Conservation (phyloP, 2,888 invertebrate genomes). For the Leucozona laternaria region DNA sequence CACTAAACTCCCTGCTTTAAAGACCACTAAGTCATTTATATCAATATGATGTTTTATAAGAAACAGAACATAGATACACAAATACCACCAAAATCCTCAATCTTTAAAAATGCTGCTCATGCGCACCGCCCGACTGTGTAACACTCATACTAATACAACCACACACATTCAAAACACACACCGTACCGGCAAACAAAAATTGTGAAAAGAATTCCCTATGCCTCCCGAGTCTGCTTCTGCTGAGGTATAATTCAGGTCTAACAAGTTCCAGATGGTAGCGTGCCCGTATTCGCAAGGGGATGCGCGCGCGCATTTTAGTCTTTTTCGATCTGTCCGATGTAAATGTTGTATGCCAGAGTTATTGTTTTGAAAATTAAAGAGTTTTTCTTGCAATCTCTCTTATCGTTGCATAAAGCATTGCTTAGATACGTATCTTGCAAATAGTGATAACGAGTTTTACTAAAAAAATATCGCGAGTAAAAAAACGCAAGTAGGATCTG, state of each 20-base stretch:
- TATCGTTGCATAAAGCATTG: not conserved
- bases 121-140: not conserved
- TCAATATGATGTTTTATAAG: constrained; percentile 16
- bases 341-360: not conserved
- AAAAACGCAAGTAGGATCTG: constrained; percentile 23
- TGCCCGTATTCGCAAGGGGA: constrained; percentile 73
- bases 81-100: not conserved
- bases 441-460: not conserved
- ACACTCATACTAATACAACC: constrained; percentile 44
- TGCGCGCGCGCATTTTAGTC: constrained; percentile 67
- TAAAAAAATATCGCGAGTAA: not conserved
- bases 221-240: not conserved
- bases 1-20: constrained; percentile 46
- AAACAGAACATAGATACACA: constrained; percentile 41
- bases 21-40: constrained; percentile 67
- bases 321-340: constrained; percentile 44
- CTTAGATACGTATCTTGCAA: not conserved
- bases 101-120: not conserved
- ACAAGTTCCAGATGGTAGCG: constrained; percentile 73
- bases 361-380: not conserved
- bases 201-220: constrained; percentile 50
- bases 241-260: constrained; percentile 70
- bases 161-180: constrained; percentile 13
- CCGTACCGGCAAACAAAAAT: constrained; percentile 56
- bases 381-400: not conserved